phyloP scores from a whole-genome alignment of 2,888 invertebrate species.

The Tipula lateralis region DNA sequence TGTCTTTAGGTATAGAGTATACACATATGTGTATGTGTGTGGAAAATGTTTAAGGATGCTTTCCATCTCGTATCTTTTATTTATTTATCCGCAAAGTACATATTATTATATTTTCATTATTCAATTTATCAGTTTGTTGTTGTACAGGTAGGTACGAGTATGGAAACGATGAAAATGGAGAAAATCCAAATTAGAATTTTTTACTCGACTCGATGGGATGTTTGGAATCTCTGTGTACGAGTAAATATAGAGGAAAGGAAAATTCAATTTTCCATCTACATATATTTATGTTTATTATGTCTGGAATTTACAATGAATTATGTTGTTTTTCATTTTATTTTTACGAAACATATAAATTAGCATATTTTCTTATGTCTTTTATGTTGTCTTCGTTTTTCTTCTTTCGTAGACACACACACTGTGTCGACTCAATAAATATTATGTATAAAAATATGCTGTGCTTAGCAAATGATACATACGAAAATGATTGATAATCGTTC shows the following conservation, averaged over 20 bases:
- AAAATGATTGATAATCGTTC: not conserved
- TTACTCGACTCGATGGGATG: not conserved
- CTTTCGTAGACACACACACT: not conserved
- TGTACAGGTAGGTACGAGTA: too few species aligned
- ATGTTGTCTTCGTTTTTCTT: not conserved
- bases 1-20: too few species aligned
- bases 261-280: conserved; percentile 15
- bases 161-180: too few species aligned
- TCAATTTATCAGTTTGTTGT: not conserved
- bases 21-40: not conserved
- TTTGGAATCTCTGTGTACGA: not conserved
- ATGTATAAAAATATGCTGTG: not conserved
- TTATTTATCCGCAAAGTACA: not conserved
- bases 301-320: not conserved
- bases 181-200: not conserved
- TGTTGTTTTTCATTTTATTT: not conserved
- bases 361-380: not conserved
- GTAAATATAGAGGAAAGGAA: not conserved
- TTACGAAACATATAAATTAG: not conserved
- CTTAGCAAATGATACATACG: not conserved
- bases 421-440: not conserved
- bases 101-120: conserved; percentile 1
- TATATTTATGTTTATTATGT: conserved; percentile 3
- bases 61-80: not conserved
- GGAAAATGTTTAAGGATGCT: not conserved